These are phyloP conservation scores for Drosophila falleni DNA, from an alignment of 2,888 invertebrate genomes.

Conservation along the genomic window DNA sequence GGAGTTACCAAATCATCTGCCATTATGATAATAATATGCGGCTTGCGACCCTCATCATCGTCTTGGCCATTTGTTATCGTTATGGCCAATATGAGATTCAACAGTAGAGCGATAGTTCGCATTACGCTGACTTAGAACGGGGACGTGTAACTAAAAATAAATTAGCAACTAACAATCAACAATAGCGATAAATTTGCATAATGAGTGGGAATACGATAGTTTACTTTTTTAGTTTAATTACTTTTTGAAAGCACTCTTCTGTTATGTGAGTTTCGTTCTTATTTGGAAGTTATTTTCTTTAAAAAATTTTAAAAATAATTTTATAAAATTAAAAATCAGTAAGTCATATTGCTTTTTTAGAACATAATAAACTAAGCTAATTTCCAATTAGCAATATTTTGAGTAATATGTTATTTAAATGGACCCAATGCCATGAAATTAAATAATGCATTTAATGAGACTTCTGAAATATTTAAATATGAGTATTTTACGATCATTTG, in stretches of 20 bases:
- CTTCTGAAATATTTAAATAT: conserved; percentile 3
- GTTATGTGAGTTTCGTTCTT: not conserved
- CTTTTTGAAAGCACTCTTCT: not conserved
- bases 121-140: conserved; percentile 18
- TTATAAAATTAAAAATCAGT: not conserved
- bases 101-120: conserved; percentile 3
- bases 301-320: not conserved
- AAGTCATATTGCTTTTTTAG: not conserved
- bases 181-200: conserved; percentile 17
- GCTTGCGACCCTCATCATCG: conserved; percentile 63
- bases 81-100: conserved; percentile 9
- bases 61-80: conserved; percentile 14
- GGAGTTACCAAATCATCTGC: conserved; percentile 92
- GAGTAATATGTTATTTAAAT: not conserved
- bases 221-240: not conserved
- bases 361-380: not conserved
- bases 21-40: conserved; percentile 91
- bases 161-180: conserved; percentile 10
- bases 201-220: conserved; percentile 7
- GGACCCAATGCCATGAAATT: not conserved
- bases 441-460: conserved; percentile 6
- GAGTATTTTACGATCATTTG: conserved; percentile 6
- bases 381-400: not conserved
- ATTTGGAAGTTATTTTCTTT: too few species aligned
- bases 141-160: conserved; percentile 10